Evolutionary conservation across 64 coral and sea anemone species (phyloP), one percentile per base, ranked within the genome.

Genomic region (Stylophora pistillata): DNA sequence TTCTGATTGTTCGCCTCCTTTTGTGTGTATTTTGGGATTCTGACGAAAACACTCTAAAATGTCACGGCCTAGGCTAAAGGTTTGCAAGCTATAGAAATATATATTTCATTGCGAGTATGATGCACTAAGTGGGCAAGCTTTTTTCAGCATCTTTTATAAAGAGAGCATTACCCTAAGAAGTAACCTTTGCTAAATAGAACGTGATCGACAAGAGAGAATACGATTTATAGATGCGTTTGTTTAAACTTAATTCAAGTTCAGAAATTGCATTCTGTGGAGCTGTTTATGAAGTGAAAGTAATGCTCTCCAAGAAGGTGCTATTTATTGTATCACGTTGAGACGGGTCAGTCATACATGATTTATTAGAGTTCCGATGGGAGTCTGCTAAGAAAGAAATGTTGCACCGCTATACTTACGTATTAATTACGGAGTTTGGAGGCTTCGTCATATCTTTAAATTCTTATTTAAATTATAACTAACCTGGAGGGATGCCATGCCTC

Each of bases 401-500:
- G 26, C 64, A 68, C 64, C 26, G 17, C 9, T 21, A 1, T 23
- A 28, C 23, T 25, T 25, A 68, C 7, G 61, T 21, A 7, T 21
- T 62, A 12, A 13, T 17, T 2, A 20, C 17, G 61, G 20, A 23
- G 61, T 18, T 23, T 21, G 2, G 20, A 64, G 20, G 23, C 61
- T 64, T 64, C 20, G 23, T 64, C 61, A 64, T 64, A 21, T 23
- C 61, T 64, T 64, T 60, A 7, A 60, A 68, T 65, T 26, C 23
- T 68, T 10, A 26, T 11, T n/a, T 26, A 68, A 25, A 26, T 17
- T 1, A 60, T 64, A 64, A 70, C 62, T n/a, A 69, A 84, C 80
- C 80, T 69, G 80, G 30, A 69, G 80, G 80, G 69, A 84, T 84
- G 16, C 80, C 80, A 14, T 84, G 80, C 13, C 80, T 68, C 54